Conservation (phyloP, 2,888 invertebrate species). For the Acrobasis consociella region DNA sequence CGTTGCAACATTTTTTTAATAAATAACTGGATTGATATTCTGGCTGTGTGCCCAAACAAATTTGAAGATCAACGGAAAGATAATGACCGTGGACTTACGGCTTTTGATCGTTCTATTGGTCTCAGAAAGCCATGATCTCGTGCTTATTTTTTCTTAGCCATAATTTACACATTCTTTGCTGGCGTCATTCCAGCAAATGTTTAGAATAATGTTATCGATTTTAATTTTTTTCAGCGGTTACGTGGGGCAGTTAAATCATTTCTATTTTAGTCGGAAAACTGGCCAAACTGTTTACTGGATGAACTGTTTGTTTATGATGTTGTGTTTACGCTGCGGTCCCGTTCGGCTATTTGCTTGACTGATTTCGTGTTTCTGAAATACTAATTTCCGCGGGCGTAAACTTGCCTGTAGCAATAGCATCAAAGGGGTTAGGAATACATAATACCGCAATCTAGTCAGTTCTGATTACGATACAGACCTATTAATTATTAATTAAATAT, state of each 20-base stretch:
- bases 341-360: constrained; percentile 25
- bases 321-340: constrained; percentile 32
- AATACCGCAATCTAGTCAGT: neutral
- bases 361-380: constrained; percentile 24
- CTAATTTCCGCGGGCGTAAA: constrained; percentile 1
- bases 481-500: too few species aligned
- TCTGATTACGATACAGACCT: too few species aligned
- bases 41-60: constrained; percentile 59
- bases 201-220: constrained; percentile 26
- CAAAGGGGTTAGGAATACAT: neutral
- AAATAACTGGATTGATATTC: constrained; percentile 55
- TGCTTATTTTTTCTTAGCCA: constrained; percentile 11
- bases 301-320: constrained; percentile 33
- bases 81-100: constrained; percentile 17
- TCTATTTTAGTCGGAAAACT: constrained; percentile 37
- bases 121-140: constrained; percentile 19
- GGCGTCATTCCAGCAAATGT: constrained; percentile 27
- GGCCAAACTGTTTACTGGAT: constrained; percentile 33
- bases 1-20: constrained; percentile 52
- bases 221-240: constrained; percentile 33
- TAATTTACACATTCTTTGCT: constrained; percentile 25
- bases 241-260: constrained; percentile 36
- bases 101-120: constrained; percentile 23
- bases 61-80: constrained; percentile 24
- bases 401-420: neutral